Conservation (phyloP, 1,140 invertebrate genomes). For the Mesaphorura yosii region DNA sequence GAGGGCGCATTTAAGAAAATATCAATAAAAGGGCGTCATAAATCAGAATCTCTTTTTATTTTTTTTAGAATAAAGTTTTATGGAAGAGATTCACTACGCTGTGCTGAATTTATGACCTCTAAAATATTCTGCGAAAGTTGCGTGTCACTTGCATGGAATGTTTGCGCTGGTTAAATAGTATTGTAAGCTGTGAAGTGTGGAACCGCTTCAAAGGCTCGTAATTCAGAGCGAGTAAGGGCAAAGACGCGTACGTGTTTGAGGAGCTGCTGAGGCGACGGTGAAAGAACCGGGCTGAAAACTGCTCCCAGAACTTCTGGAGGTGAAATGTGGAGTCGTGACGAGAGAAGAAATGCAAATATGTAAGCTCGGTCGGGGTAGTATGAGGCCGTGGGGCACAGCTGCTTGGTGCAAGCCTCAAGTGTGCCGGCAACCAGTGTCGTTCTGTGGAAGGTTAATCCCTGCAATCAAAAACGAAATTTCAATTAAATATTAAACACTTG, state of each 20-base stretch:
- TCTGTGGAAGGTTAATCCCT: slow-evolving; percentile 69
- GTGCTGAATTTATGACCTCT: too few relatives aligned
- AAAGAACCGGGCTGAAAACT: slow-evolving; percentile 52
- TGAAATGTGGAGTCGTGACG: slow-evolving; percentile 79
- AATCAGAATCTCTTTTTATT: too few relatives aligned
- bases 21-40: too few relatives aligned
- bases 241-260: background rate
- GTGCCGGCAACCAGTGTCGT: slow-evolving; percentile 75
- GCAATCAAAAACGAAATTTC: slow-evolving; percentile 21
- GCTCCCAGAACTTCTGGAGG: slow-evolving; percentile 78
- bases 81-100: too few relatives aligned
- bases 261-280: slow-evolving; percentile 5
- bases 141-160: too few relatives aligned
- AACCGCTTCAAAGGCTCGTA: too few relatives aligned
- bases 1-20: too few relatives aligned
- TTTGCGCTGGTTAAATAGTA: too few relatives aligned
- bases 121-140: too few relatives aligned
- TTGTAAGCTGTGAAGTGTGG: too few relatives aligned
- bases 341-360: slow-evolving; percentile 84
- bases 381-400: slow-evolving; percentile 76
- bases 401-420: slow-evolving; percentile 71
- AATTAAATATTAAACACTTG: background rate
- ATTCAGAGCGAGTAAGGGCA: too few relatives aligned
- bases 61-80: too few relatives aligned
- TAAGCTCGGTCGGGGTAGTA: slow-evolving; percentile 80